phyloP scores from a whole-genome alignment of 2,888 invertebrate genomes.

The Eulithis prunata region DNA sequence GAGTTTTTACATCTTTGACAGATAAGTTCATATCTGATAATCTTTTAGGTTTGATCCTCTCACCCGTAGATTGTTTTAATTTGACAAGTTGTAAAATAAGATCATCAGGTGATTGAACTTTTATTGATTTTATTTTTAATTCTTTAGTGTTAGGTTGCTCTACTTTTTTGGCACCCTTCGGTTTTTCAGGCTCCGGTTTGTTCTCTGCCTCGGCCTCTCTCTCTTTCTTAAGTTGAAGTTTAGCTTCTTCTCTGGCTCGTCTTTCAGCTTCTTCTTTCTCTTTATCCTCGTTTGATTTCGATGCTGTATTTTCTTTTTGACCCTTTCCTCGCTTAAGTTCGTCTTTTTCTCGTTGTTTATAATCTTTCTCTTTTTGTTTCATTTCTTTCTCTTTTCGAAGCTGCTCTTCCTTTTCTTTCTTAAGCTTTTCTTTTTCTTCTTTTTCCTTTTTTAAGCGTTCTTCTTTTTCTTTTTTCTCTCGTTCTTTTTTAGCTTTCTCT shows the following conservation, averaged over 20 bases:
- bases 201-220: constrained; percentile 34
- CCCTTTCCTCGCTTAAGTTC: not conserved
- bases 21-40: constrained; percentile 20
- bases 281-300: constrained; percentile 1
- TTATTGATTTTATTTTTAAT: constrained; percentile 48
- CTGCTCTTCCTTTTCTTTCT: constrained; percentile 34
- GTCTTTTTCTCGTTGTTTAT: constrained; percentile 7
- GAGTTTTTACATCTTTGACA: constrained; percentile 18
- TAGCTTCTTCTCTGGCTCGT: constrained; percentile 16
- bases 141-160: constrained; percentile 16
- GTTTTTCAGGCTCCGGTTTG: constrained; percentile 16
- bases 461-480: constrained; percentile 33
- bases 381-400: constrained; percentile 19
- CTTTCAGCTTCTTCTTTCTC: constrained; percentile 10
- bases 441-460: constrained; percentile 7
- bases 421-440: constrained; percentile 23
- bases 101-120: constrained; percentile 46
- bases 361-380: constrained; percentile 17
- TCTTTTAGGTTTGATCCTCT: constrained; percentile 7
- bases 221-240: constrained; percentile 13
- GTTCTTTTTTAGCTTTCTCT: constrained; percentile 23
- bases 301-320: constrained; percentile 3
- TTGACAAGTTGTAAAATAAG: constrained; percentile 51
- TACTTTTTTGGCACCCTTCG: constrained; percentile 4
- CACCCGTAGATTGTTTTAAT: constrained; percentile 47